Base-by-base conservation (phyloP, 2,113 vertebrate species). In the Alethe castanea region DNA sequence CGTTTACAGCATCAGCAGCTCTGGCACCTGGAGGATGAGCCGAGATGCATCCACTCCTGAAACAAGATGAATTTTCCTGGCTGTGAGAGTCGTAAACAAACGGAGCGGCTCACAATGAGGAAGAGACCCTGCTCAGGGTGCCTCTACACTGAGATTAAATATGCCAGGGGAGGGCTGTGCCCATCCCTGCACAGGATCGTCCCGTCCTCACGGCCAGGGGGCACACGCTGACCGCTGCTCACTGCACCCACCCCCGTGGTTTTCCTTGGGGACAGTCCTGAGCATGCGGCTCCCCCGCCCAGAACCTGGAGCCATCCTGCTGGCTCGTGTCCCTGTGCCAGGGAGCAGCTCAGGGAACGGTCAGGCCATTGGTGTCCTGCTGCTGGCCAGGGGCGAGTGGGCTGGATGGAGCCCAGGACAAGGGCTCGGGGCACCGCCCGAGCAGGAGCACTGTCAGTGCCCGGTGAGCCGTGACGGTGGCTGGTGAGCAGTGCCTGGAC, bases 221-320 rank as follows among this genome's bases (percentile, higher is more conserved):
- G 6, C 12, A 52, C 77, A 13, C 0, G 0, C 36, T 9, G 64
- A 3, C 0, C 0, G 12, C 48, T 6, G 1, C 44, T 64, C 4
- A 0, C 61, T 29, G 65, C 26, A 1, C 14, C 31, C 25, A 70
- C 60, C 44, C 44, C 59, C 0, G 0, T 3, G 29, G 8, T 14
- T 44, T 59, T 82, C 44, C 38, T 17, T 40, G 26, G 24, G 52
- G 61, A 62, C 14, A 25, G 9, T 14, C 42, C 42, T 13, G 35
- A 40, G 57, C 31, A 50, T 0, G 1, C 0, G 0, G 44, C 22
- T 84, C 10, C 20, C 16, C 8, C 2, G 0, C 22, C 24, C 17
- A 4, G 61, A 53, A 20, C 25, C 47, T 2, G 22, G 24, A 81
- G n/a, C 60, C 3, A 3, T 12, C 40, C 9, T 19, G 2, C 36